Base-by-base conservation (phyloP, 2,113 vertebrate genomes). In the Callipepla californica region DNA sequence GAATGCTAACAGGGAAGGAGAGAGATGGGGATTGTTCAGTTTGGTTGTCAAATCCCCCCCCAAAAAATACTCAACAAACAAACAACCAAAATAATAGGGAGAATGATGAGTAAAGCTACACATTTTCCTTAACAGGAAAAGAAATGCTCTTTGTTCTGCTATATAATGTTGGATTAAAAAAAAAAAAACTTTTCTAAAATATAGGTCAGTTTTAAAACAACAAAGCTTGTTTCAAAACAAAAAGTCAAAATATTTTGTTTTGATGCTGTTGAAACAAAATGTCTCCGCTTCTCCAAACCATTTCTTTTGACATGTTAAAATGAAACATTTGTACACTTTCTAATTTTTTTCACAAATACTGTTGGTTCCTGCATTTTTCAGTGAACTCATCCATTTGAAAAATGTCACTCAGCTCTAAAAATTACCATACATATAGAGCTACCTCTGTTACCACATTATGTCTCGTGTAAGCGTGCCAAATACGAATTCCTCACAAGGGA, bases 171-270 rank as follows among this genome's bases (percentile, higher is more conserved):
- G 32, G 17, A 59, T 51, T 23, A 7, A 25, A 50, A 50, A 50
- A 48, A 48, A 48, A 48, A 48, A 47, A 47, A 11, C 40, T 68
- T 57, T 59, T 65, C 73, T 84, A 78, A 95, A 95, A 94, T 96
- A 86, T 86, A 80, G 92, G 93, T 81, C 93, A 78, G 77, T 88
- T 94, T 95, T 92, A 80, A 86, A 94, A 90, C 73, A 88, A 93
- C 76, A 90, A 94, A 90, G 12, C 68, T 90, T 84, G 88, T 95
- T 95, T 92, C 85, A 80, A 92, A 96, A 88, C 88, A 94, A 65
- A 75, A 92, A 96, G 95, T 96, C 95, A 96, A 95, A 96, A 96
- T 94, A 96, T 96, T 96, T 95, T 94, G 82, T 88, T 96, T 59
- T 13, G 51, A 55, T 61, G 85, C 59, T 25, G 65, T 72, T 80